A percentile compares a stretch with the other conserved stretches of the same genome.
Conservation (phyloP, 2,888 invertebrate genomes). For the Spilarctia lutea region DNA sequence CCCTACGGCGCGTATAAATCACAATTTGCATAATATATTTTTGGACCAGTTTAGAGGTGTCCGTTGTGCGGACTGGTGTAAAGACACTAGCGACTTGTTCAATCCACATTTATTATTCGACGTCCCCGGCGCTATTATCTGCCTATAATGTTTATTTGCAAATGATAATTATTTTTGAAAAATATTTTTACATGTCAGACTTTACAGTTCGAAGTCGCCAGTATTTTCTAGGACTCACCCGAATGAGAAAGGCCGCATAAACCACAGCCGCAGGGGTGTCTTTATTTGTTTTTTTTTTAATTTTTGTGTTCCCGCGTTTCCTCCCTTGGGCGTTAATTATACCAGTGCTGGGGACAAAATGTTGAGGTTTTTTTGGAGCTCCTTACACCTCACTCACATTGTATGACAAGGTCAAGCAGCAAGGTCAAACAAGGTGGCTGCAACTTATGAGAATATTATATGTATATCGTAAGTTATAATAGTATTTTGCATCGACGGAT, state of each 20-base stretch:
- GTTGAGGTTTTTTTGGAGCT: neutral
- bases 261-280: too few species aligned
- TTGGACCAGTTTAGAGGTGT: constrained; percentile 61
- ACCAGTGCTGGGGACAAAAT: neutral
- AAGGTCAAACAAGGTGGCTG: too few species aligned
- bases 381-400: neutral
- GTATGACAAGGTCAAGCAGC: too few species aligned
- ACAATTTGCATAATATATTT: constrained; percentile 72
- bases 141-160: neutral
- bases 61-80: constrained; percentile 32
- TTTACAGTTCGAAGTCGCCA: too few species aligned
- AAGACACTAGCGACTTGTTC: too few species aligned
- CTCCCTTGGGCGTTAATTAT: constrained; percentile 47
- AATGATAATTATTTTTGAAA: too few species aligned
- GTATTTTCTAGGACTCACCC: too few species aligned
- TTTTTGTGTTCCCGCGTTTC: constrained; percentile 20
- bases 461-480: neutral
- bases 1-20: constrained; percentile 63
- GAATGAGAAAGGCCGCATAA: too few species aligned
- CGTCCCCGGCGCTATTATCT: too few species aligned
- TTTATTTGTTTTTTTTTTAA: too few species aligned
- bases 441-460: neutral
- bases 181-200: too few species aligned
- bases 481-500: neutral
- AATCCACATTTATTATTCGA: too few species aligned